A percentile compares a stretch with the other conserved stretches of the same genome.
Conservation (phyloP, 2,797 vertebrate species). For the Acipenser ruthenus region DNA sequence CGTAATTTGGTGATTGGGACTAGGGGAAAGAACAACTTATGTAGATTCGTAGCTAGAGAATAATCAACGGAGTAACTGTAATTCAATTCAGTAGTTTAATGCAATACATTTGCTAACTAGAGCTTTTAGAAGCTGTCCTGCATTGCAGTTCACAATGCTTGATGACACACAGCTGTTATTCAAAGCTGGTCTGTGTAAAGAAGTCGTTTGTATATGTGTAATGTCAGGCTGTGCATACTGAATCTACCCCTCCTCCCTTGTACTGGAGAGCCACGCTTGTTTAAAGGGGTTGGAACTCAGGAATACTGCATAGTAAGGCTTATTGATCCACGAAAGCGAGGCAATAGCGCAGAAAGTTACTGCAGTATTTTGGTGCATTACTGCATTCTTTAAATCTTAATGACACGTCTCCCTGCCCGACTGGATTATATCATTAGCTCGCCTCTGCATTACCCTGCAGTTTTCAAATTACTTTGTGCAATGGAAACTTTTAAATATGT, state of each 20-base stretch:
- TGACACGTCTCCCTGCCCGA: not conserved
- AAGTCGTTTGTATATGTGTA: no score
- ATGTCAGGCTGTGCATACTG: no score
- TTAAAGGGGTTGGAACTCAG: no score
- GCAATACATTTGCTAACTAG: no score
- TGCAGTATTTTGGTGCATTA: not conserved
- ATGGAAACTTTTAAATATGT: not conserved
- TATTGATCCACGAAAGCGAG: slow-evolving; percentile 6
- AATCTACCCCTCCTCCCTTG: not conserved
- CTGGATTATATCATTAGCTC: not conserved
- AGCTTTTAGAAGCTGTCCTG: not conserved
- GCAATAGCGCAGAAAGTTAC: slow-evolving; percentile 2
- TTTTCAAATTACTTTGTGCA: not conserved
- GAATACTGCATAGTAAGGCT: slow-evolving; percentile 4
- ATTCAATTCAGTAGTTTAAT: no score
- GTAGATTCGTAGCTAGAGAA: no score
- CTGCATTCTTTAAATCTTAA: slow-evolving; percentile 10
- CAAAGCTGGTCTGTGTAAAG: no score
- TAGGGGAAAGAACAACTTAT: no score
- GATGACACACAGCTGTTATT: no score
- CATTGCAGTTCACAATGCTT: slow-evolving; percentile 3
- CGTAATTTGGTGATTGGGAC: no score
- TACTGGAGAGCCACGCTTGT: not conserved
- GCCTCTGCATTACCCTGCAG: slow-evolving; percentile 8
- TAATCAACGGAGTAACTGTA: no score